Conservation (phyloP, 2,797 vertebrate species). For the Muscicapa comitata region DNA sequence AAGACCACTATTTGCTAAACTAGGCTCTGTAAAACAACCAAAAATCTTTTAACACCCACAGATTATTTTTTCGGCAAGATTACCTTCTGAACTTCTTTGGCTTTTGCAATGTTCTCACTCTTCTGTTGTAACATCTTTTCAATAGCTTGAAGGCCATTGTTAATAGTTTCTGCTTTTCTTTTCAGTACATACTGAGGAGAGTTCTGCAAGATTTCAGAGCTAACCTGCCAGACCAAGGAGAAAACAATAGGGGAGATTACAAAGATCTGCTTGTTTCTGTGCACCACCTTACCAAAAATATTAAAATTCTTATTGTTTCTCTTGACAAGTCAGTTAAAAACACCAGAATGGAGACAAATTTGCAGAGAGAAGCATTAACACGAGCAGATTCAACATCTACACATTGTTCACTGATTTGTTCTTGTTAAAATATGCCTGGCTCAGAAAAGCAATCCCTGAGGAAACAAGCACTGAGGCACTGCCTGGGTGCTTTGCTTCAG, state of each 20-base stretch:
- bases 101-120: conserved; percentile 78
- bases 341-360: background rate
- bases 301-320: background rate
- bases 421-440: background rate
- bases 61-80: background rate
- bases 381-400: background rate
- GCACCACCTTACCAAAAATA: background rate
- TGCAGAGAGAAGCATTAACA: rapidly evolving
- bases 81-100: conserved; percentile 90
- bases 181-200: conserved; percentile 79
- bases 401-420: background rate
- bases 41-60: background rate
- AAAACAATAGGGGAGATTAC: background rate
- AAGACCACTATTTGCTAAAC: background rate
- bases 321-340: background rate
- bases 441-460: background rate
- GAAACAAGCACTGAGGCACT: background rate
- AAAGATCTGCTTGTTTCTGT: background rate
- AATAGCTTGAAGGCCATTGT: conserved; percentile 79
- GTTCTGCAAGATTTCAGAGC: conserved; percentile 68
- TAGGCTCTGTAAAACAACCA: background rate
- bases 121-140: conserved; percentile 82
- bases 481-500: background rate
- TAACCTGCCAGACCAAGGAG: conserved; percentile 61
- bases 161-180: conserved; percentile 83